Base-by-base conservation (phyloP, 1,140 invertebrate species). In the Ips typographus region DNA sequence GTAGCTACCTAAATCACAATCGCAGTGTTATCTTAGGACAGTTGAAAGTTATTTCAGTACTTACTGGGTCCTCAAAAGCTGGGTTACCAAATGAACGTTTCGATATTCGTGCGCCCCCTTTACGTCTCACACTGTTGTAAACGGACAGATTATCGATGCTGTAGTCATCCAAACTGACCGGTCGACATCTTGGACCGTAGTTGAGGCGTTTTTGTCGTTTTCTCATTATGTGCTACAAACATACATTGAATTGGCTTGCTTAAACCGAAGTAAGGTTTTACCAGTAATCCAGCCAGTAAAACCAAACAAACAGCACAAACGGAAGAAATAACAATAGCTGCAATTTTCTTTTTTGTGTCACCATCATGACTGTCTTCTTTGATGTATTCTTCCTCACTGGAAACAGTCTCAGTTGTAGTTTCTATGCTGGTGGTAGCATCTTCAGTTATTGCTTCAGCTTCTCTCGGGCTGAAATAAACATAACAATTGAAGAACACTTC, bases 21-120 rank as follows among this genome's bases (percentile, higher is more conserved):
- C 2, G 38, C 57, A 59, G 7, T 59, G 22, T 22, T 22, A 22
- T 22, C 22, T 22, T 22, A 22, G 22, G 22, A 22, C 22, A 22
- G 22, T 22, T 22, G 22, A 22, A 36, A 55, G 44, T 55, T 52
- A n/a, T 66, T 43, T 22, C 8, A 63, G 64, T 72, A 82, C 83
- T 84, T 81, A 93, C 91, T 74, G 92, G 90, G 83, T 95, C 93
- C 79, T 94, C 93, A 80, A 95, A 96, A n/a, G 90, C 93, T 22
- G 91, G 91, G 83, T 96, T 96, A 42, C 93, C 91, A 76, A 94
- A 96, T 53, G 93, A 94, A 40, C 92, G 82, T 77, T 94, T 94
- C n/a, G 93, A 94, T n/a, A 87, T 84, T 60, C 92, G 84, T 53
- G 82, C 84, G 53, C 87, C 86, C 56, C 87, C 86, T 77, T 92